phyloP scores from a whole-genome alignment of 2,113 vertebrate genomes.

The Zapornia atra region DNA sequence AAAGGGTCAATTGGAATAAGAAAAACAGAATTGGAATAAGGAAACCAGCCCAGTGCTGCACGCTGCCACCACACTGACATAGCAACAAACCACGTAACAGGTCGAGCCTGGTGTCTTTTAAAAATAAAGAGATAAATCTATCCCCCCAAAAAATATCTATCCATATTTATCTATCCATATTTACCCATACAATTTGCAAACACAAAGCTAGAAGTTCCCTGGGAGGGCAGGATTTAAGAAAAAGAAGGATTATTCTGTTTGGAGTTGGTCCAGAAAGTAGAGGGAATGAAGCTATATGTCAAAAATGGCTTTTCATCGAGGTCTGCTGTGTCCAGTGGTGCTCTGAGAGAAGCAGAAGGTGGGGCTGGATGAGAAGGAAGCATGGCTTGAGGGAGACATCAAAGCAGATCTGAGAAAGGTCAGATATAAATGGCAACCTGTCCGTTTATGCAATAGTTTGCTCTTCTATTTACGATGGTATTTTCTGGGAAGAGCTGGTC shows the following conservation, averaged over 20 bases:
- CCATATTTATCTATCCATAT: neutral
- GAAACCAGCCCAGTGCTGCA: neutral
- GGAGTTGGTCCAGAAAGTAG: neutral
- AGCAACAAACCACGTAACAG: neutral
- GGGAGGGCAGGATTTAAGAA: neutral
- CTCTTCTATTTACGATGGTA: slow-evolving; percentile 55
- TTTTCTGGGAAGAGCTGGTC: slow-evolving; percentile 66
- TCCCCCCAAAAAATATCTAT: neutral
- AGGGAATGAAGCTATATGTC: neutral
- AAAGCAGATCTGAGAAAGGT: slow-evolving; percentile 49
- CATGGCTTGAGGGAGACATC: neutral
- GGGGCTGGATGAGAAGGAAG: neutral
- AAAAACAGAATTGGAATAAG: neutral
- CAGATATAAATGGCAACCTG: slow-evolving; percentile 57
- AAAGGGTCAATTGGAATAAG: neutral
- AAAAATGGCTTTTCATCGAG: slow-evolving; percentile 1
- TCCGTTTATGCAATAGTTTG: slow-evolving; percentile 33
- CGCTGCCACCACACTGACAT: neutral
- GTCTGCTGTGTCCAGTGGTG: neutral
- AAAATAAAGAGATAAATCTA: neutral
- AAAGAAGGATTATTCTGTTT: neutral
- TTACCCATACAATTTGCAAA: neutral
- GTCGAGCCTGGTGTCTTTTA: neutral
- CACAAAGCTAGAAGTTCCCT: neutral
- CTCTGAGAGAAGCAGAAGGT: neutral